Base-by-base conservation (phyloP, 2,113 vertebrate species). In the Campylomormyrus numenius region DNA sequence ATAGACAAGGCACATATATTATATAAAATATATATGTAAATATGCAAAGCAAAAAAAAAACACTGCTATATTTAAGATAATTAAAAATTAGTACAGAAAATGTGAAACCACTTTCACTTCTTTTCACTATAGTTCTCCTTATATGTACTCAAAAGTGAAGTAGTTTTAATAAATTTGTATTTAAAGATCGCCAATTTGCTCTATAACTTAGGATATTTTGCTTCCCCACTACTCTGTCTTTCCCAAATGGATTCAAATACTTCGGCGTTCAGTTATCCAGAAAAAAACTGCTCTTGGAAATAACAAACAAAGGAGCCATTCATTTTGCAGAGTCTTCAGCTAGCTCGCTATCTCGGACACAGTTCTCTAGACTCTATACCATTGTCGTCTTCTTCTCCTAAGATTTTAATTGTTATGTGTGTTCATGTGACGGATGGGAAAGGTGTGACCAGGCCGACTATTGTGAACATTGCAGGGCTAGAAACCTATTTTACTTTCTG, bases 91-190 rank as follows among this genome's bases (percentile, higher is more conserved):
- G 62, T 62, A 86, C 77, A 88, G 56, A 84, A 66, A 35, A 88
- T 52, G 45, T 70, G n/a, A 86, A 87, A 80, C 39, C 85, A 49
- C 50, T 90, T 85, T 89, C 15, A 70, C 27, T 62, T 90, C 87
- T 62, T 62, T 52, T 89, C 88, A 77, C 48, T 90, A 77, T 62
- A 88, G 31, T 70, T 89, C 62, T 80, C 74, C 70, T 89, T 87
- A 48, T 11, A 50, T 88, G 70, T 88, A 83, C 50, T 91, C 56
- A n/a, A 86, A 91, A 70, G 74, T 89, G 10, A 85, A 89, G 88
- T 91, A 91, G 90, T 90, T 90, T 90, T 89, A 90, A 91, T 39
- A 56, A 85, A 89, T 85, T 89, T 88, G 10, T 90, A 85, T 90
- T 39, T 58, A 91, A 56, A 39, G 66, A 89, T 2, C n/a, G n/a